Evolutionary conservation across 2,888 invertebrate genomes (phyloP).

Genomic region (Heterodera filipjevi): DNA sequence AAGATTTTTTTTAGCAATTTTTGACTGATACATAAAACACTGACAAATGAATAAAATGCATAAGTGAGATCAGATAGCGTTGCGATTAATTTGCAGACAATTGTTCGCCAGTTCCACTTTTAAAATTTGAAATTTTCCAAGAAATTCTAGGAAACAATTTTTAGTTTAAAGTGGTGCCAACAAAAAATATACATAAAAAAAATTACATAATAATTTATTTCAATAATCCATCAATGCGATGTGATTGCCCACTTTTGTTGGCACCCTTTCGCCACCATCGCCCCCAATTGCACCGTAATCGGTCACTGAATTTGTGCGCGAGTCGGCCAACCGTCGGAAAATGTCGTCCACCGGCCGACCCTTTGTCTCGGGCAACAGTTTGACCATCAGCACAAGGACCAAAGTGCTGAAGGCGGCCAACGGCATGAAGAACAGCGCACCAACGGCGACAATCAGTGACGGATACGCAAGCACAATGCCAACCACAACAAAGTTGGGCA

Average conservation of each 20-base stretch:
- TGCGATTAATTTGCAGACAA: too few relatives aligned
- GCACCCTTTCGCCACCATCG: neutral
- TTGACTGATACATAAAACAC: too few relatives aligned
- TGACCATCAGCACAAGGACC: conserved; percentile 40
- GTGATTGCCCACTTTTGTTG: neutral
- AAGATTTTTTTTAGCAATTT: too few relatives aligned
- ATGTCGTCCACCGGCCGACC: conserved; percentile 44
- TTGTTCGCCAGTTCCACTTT: too few relatives aligned
- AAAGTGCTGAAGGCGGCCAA: conserved; percentile 44
- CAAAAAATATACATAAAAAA: too few relatives aligned
- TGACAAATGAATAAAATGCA: too few relatives aligned
- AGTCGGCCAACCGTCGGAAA: conserved; percentile 30
- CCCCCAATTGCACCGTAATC: neutral
- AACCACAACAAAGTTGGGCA: conserved; percentile 54
- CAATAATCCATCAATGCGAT: neutral
- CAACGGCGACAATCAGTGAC: conserved; percentile 43
- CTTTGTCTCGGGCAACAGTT: conserved; percentile 51
- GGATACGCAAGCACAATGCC: conserved; percentile 54
- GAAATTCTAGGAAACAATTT: too few relatives aligned
- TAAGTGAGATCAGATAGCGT: too few relatives aligned
- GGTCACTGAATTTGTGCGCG: conserved; percentile 4
- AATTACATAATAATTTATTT: neutral
- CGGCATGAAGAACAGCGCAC: conserved; percentile 46
- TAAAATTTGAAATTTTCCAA: too few relatives aligned
- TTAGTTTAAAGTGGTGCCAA: too few relatives aligned